Percentiles rank a stretch among this genome's conserved stretches.
Conservation (phyloP, 2,888 invertebrate species). For the Latrodectus elegans region DNA sequence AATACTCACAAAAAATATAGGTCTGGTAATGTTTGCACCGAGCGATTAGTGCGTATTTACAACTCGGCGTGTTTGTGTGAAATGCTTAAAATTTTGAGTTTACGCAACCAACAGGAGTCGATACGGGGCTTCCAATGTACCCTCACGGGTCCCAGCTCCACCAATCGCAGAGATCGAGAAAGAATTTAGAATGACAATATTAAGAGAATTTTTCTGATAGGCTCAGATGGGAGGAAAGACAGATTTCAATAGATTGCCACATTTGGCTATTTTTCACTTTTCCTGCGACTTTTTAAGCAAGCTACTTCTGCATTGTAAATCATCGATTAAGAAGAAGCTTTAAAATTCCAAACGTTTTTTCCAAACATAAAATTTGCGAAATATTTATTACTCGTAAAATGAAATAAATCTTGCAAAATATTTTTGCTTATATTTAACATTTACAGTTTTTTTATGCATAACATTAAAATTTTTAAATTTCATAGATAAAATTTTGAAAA, state of each 20-base stretch:
- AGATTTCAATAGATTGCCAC: conserved; percentile 3
- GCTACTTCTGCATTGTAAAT: not conserved
- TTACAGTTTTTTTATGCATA: too few species aligned
- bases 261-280: conserved; percentile 16
- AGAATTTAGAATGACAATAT: conserved; percentile 30
- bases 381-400: too few species aligned
- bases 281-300: not conserved
- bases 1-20: conserved; percentile 64
- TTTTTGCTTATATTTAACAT: too few species aligned
- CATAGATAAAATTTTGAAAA: too few species aligned
- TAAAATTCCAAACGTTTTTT: too few species aligned
- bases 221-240: conserved; percentile 27
- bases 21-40: conserved; percentile 48
- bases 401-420: too few species aligned
- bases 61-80: conserved; percentile 62
- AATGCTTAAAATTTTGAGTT: conserved; percentile 56
- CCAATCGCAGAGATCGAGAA: conserved; percentile 54
- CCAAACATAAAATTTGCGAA: too few species aligned
- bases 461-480: too few species aligned
- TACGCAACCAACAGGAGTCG: conserved; percentile 32
- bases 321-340: too few species aligned
- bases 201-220: conserved; percentile 65
- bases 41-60: conserved; percentile 68
- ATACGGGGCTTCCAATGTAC: conserved; percentile 65
- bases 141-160: conserved; percentile 32